These are phyloP conservation scores for Tachycineta bicolor DNA, from an alignment of 2,113 vertebrate genomes.

Conservation along the genomic window DNA sequence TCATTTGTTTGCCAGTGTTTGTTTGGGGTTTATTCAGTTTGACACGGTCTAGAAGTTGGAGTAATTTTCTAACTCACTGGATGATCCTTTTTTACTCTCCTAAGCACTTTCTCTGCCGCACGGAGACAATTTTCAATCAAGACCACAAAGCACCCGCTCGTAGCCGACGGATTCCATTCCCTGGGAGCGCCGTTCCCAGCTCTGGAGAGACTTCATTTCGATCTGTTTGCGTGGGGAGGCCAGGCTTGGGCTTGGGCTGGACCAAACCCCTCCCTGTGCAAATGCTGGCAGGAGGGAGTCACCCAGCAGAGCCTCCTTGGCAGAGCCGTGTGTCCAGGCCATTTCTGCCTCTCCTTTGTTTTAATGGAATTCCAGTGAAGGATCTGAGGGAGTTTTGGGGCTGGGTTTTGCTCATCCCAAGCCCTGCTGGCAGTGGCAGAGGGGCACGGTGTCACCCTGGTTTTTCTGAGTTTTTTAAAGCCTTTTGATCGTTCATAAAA, in stretches of 20 bases:
- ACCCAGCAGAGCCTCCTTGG: neutral
- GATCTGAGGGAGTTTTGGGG: neutral
- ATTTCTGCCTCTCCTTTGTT: neutral
- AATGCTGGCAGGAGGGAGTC: neutral
- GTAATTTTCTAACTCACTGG: constrained; percentile 66
- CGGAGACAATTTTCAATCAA: constrained; percentile 40
- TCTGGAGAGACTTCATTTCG: constrained; percentile 3
- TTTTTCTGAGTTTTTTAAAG: too few species aligned
- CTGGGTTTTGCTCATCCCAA: neutral
- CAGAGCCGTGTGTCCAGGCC: too few species aligned
- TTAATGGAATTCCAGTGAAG: neutral
- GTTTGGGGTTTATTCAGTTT: constrained; percentile 54
- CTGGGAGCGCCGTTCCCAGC: neutral
- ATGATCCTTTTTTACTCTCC: constrained; percentile 42
- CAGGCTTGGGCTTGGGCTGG: neutral
- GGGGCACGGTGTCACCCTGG: neutral
- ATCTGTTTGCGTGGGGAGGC: neutral
- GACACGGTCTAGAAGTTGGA: constrained; percentile 40
- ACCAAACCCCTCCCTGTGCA: neutral
- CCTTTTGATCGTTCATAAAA: too few species aligned
- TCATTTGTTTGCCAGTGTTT: constrained; percentile 30
- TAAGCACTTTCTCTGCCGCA: constrained; percentile 31
- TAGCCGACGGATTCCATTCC: neutral
- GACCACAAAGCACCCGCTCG: neutral
- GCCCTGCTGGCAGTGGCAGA: constrained; percentile 26